Evolutionary conservation across 2,888 invertebrate species (phyloP).

Genomic region (Pyrrhosoma nymphula): DNA sequence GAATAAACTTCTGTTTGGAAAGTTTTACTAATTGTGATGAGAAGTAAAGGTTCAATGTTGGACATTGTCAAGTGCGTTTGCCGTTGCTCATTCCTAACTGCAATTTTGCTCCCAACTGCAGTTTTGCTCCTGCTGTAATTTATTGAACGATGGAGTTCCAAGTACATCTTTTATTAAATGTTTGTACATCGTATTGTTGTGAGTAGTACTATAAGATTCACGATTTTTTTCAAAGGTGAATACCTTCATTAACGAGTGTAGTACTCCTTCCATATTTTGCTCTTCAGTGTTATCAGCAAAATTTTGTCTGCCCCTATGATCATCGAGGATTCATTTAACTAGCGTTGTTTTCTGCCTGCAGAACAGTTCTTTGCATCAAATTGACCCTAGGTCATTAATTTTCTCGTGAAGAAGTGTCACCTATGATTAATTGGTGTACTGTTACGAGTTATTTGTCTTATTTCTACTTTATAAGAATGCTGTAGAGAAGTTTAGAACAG

Average conservation of each 20-base stretch:
- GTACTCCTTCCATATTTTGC: background rate
- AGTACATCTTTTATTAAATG: background rate
- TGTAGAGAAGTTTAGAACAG: conserved; percentile 38
- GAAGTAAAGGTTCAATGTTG: background rate
- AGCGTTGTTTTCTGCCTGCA: background rate
- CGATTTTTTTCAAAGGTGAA: conserved; percentile 37
- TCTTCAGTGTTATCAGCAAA: background rate
- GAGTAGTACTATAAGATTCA: background rate
- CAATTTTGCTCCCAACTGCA: background rate
- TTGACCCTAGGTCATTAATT: background rate
- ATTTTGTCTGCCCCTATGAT: background rate
- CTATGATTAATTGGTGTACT: conserved; percentile 15
- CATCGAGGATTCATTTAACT: background rate
- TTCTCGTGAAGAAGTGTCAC: conserved; percentile 5
- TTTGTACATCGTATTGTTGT: background rate
- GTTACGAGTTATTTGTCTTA: conserved; percentile 26
- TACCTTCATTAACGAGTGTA: conserved; percentile 40
- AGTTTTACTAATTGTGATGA: background rate
- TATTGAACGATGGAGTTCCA: conserved; percentile 34
- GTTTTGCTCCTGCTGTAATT: conserved; percentile 20
- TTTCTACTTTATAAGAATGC: background rate
- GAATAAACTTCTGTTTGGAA: background rate
- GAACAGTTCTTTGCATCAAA: conserved; percentile 25
- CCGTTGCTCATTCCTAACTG: background rate
- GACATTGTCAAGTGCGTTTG: background rate